Base-by-base conservation (phyloP, 2,888 invertebrate genomes). In the Coenonympha glycerion region DNA sequence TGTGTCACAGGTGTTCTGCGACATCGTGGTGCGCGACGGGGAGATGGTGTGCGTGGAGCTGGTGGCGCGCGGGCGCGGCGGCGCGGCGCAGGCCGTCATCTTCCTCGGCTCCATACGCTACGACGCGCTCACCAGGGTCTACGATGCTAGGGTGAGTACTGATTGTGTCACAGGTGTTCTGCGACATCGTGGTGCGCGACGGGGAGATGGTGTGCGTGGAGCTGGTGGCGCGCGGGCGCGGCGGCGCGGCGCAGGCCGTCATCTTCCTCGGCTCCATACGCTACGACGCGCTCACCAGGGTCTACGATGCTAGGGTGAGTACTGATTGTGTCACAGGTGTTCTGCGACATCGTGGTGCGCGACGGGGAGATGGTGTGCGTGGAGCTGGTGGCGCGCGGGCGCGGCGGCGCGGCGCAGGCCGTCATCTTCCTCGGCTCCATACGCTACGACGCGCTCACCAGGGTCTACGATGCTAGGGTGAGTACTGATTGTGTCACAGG, bases 301-400 rank as follows among this genome's bases (percentile, higher is more conserved):
- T n/a, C n/a, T n/a, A n/a, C n/a, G n/a, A n/a, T n/a, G n/a, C n/a
- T n/a, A n/a, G n/a, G n/a, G n/a, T n/a, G n/a, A n/a, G n/a, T n/a
- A n/a, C n/a, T n/a, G n/a, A n/a, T n/a, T 13, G 11, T 30, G 13
- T 13, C 33, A 49, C 73, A 87, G 87, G 91, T 97, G 56, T 99
- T 99, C 89, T 94, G 95, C 86, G 98, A 99, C 88, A 97, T 99
- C 72, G 89, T 97, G 71, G 97, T 99, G 24, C 91, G 98, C 37
- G 99, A 99, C 84, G 98, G 98, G 0, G 99, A 99, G 88, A 97
- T 98, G 94, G 97, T 99, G 48, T 98, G 98, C 83, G 98, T 99
- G 53, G 99, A 99, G 83, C 87, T 99, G 70, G 95, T 98, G 51
- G 99, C 98, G 48, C 91, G 93, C 31, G 98, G 99, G 71, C 91